These are phyloP conservation scores for Cyanistes caeruleus DNA, from an alignment of 2,113 vertebrate species.

Conservation along the genomic window DNA sequence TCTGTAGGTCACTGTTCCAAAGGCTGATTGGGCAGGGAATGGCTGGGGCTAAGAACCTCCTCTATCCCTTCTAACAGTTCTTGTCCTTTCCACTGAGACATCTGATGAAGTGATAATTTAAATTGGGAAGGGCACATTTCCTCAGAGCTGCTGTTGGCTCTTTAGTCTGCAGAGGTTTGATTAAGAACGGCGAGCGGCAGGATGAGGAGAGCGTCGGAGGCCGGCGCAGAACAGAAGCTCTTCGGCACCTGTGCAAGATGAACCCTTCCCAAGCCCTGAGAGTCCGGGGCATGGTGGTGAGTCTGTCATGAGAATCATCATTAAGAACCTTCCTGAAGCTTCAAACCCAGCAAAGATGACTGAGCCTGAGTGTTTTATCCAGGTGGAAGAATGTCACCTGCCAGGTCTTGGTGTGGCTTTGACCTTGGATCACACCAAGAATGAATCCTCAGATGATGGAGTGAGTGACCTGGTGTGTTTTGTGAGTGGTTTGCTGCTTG, in stretches of 20 bases:
- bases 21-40: background rate
- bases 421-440: conserved; percentile 93
- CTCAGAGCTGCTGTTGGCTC: background rate
- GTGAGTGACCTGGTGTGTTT: conserved; percentile 96
- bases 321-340: background rate
- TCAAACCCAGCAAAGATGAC: fast-evolving
- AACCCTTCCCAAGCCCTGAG: conserved; percentile 95
- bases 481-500: conserved; percentile 94
- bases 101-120: fast-evolving
- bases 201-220: conserved; percentile 95
- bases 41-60: background rate
- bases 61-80: background rate
- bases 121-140: background rate
- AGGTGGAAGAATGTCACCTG: conserved; percentile 98
- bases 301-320: background rate
- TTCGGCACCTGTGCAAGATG: conserved; percentile 96
- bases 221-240: conserved; percentile 92
- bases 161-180: conserved; percentile 92
- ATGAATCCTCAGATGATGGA: conserved; percentile 87
- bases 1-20: background rate
- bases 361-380: background rate
- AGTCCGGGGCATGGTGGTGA: conserved; percentile 98
- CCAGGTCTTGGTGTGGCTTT: conserved; percentile 95
- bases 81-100: fast-evolving
- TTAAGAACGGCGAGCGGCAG: conserved; percentile 96